Evolutionary conservation across 2,888 invertebrate species (phyloP).

Genomic region (Adelphocoris suturalis): DNA sequence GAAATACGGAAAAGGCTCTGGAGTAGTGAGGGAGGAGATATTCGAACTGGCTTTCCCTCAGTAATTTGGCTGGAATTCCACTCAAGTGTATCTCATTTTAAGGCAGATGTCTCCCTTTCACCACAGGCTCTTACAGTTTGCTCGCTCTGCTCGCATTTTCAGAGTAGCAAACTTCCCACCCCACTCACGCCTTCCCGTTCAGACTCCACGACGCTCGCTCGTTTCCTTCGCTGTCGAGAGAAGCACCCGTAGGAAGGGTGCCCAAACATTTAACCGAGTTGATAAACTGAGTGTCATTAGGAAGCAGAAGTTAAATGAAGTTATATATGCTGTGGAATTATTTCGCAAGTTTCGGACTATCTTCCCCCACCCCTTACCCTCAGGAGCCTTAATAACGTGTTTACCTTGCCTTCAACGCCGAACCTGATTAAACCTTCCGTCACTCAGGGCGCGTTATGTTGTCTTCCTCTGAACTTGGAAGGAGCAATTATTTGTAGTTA

Average conservation of each 20-base stretch:
- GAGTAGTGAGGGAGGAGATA: neutral
- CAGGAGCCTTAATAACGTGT: conserved; percentile 21
- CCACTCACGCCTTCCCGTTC: neutral
- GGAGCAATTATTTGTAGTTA: neutral
- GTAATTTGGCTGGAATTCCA: conserved; percentile 45
- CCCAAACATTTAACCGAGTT: conserved; percentile 63
- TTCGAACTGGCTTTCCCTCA: neutral
- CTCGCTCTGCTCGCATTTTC: conserved; percentile 17
- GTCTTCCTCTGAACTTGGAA: neutral
- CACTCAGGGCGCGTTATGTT: conserved; percentile 1
- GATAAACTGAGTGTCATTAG: conserved; percentile 64
- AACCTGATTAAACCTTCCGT: conserved; percentile 50
- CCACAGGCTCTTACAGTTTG: conserved; percentile 26
- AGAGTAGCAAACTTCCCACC: neutral
- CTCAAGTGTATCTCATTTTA: conserved; percentile 52
- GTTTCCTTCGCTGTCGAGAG: neutral
- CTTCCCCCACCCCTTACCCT: neutral
- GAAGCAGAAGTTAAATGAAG: conserved; percentile 57
- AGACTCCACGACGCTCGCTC: conserved; percentile 1
- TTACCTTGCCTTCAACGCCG: conserved; percentile 33
- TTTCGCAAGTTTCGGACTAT: conserved; percentile 61
- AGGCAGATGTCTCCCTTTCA: conserved; percentile 37
- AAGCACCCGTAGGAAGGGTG: neutral
- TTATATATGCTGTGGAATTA: conserved; percentile 56
- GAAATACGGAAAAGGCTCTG: no score